Conservation (phyloP, 2,113 vertebrate genomes). For the Campylorhamphus procurvoides region DNA sequence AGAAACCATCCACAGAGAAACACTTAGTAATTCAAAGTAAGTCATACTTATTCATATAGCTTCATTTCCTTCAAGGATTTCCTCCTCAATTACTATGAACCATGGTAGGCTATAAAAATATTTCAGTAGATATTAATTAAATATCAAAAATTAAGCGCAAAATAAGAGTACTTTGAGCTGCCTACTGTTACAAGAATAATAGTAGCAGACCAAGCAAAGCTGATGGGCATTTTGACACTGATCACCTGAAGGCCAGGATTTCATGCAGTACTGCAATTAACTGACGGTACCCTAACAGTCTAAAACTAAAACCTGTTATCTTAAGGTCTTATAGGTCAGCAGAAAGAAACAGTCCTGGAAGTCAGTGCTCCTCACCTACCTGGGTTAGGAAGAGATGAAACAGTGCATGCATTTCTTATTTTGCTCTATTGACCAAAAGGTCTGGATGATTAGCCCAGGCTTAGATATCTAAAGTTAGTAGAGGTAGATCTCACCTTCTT, state of each 20-base stretch:
- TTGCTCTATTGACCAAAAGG: not conserved
- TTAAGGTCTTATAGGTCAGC: not conserved
- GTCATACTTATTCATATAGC: not conserved
- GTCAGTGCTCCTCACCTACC: not conserved
- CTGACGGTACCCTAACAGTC: not conserved
- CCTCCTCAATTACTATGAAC: not conserved
- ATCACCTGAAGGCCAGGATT: not conserved
- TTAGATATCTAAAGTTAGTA: not conserved
- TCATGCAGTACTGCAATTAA: not conserved
- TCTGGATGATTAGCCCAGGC: not conserved
- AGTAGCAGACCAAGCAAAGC: not conserved
- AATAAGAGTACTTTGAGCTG: not conserved
- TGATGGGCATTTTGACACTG: not conserved
- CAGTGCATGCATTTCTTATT: not conserved
- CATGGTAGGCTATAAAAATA: not conserved
- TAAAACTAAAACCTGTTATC: not conserved
- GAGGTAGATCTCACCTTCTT: not conserved
- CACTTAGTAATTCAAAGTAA: not conserved
- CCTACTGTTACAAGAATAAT: not conserved
- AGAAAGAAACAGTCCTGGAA: not conserved
- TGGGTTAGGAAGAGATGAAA: not conserved
- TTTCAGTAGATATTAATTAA: not conserved
- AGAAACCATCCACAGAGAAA: not conserved
- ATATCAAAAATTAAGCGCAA: not conserved
- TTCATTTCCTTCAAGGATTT: not conserved